Evolutionary conservation across 2,113 vertebrate genomes (phyloP).

Genomic region (Dromas ardeola): DNA sequence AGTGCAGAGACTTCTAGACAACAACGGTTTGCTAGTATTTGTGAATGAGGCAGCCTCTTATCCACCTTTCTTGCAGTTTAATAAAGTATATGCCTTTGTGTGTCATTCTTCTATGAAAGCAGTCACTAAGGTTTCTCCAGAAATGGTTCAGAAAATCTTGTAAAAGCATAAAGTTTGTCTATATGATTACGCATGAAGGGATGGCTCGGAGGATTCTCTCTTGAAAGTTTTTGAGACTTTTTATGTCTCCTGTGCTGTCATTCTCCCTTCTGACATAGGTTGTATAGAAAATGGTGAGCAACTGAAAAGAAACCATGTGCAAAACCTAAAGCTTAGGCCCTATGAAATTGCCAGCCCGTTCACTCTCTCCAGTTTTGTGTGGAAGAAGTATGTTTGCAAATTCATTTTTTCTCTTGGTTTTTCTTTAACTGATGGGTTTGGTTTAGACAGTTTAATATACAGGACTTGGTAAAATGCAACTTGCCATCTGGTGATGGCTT

Average conservation of each 20-base stretch:
- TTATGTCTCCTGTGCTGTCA: neutral
- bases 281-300: neutral
- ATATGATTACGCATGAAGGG: accelerated
- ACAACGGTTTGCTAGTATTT: neutral
- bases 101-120: neutral
- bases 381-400: neutral
- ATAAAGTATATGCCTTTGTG: neutral
- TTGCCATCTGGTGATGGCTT: neutral
- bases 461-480: neutral
- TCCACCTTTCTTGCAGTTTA: neutral
- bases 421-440: neutral
- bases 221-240: neutral
- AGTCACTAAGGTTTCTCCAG: neutral
- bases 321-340: neutral
- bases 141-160: neutral
- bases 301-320: neutral
- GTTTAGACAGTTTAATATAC: neutral
- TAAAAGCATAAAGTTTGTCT: neutral
- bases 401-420: neutral
- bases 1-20: neutral
- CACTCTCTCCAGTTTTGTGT: neutral
- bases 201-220: neutral
- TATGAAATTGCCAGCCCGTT: neutral
- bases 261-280: neutral
- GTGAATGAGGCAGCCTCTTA: neutral